Percentiles rank a stretch among this genome's conserved stretches.
Conservation (phyloP, 1,140 invertebrate genomes). For the Panagrolaimus sp. region DNA sequence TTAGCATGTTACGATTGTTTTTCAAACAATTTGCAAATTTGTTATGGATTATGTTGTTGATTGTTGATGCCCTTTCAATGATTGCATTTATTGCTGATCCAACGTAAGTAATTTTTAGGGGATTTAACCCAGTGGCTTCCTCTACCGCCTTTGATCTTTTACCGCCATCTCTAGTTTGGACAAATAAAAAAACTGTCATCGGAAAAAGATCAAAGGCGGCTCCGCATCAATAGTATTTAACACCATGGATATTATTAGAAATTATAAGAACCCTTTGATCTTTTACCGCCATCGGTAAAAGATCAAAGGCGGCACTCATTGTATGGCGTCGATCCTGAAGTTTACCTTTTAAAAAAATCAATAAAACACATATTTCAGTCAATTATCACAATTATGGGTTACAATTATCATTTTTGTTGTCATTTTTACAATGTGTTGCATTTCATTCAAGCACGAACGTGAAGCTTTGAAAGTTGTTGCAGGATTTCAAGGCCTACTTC, state of each 20-base stretch:
- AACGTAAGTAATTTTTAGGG: constrained; percentile 20
- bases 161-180: too few species aligned
- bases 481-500: constrained; percentile 44
- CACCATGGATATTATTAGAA: too few species aligned
- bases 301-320: too few species aligned
- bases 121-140: background rate
- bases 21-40: constrained; percentile 30
- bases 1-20: constrained; percentile 30
- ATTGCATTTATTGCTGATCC: constrained; percentile 23
- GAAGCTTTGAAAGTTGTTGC: constrained; percentile 35
- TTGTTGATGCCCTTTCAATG: constrained; percentile 23
- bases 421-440: constrained; percentile 39
- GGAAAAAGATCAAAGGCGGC: too few species aligned
- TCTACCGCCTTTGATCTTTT: too few species aligned
- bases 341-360: too few species aligned
- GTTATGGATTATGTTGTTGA: constrained; percentile 32
- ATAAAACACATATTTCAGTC: constrained; percentile 11
- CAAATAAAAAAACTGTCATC: too few species aligned
- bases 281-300: too few species aligned
- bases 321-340: too few species aligned
- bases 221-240: too few species aligned
- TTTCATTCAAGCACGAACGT: constrained; percentile 39
- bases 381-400: constrained; percentile 27
- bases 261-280: too few species aligned
- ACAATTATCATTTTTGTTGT: constrained; percentile 43